Evolutionary conservation across 2,113 vertebrate genomes (phyloP).

Genomic region (Urocynchramus pylzowi): DNA sequence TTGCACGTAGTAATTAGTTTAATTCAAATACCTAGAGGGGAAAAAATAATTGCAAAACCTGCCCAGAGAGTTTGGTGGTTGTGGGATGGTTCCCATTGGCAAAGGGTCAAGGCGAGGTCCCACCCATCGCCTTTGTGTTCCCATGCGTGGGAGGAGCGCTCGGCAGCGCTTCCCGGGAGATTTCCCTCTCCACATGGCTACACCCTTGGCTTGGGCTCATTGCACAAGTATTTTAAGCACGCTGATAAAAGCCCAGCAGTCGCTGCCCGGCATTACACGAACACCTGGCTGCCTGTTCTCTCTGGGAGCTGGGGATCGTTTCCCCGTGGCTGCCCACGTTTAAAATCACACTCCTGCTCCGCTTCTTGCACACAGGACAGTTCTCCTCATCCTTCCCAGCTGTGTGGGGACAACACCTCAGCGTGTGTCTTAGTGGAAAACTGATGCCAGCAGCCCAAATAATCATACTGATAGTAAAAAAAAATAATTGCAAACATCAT

Average conservation of each 20-base stretch:
- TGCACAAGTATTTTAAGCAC: slow-evolving; percentile 61
- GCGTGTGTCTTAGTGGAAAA: not conserved
- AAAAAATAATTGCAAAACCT: slow-evolving; percentile 55
- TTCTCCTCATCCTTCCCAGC: not conserved
- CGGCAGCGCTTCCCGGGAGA: slow-evolving; percentile 14
- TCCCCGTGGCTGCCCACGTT: not conserved
- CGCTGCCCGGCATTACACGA: not conserved
- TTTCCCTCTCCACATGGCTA: not conserved
- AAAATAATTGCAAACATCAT: not conserved
- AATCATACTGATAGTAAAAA: not conserved
- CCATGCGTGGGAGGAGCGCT: slow-evolving; percentile 35
- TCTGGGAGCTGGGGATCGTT: not conserved
- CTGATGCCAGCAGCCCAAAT: not conserved
- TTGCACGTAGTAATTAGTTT: slow-evolving; percentile 37
- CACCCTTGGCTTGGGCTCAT: not conserved
- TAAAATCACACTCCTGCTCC: not conserved
- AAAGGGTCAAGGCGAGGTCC: slow-evolving; percentile 36
- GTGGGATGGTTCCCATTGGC: slow-evolving; percentile 50
- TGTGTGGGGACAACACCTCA: not conserved
- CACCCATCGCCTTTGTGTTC: slow-evolving; percentile 44
- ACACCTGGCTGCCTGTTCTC: not conserved
- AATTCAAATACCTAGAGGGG: slow-evolving; percentile 54
- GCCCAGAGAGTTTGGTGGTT: slow-evolving; percentile 42
- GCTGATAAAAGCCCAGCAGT: slow-evolving; percentile 24
- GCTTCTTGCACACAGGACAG: not conserved